Conservation (phyloP, 2,797 vertebrate genomes). For the Gymnothorax reevesii region DNA sequence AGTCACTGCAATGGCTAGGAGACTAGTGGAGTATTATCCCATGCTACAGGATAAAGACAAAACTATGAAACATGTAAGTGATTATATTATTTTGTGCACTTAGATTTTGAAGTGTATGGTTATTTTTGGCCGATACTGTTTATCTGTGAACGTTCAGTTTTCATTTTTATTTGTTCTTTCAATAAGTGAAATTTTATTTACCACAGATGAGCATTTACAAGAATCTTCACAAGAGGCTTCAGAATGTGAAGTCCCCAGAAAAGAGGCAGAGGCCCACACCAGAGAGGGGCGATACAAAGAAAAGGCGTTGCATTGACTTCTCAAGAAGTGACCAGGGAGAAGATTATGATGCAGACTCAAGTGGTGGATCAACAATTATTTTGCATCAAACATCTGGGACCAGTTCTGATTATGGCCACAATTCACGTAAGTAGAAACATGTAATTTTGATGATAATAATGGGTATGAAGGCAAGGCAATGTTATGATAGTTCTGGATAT, state of each 20-base stretch:
- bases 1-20: too few relatives aligned
- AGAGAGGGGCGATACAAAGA: not conserved
- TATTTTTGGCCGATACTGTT: too few relatives aligned
- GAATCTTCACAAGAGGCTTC: not conserved
- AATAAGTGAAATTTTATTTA: too few relatives aligned
- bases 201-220: too few relatives aligned
- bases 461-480: not conserved
- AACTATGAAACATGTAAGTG: too few relatives aligned
- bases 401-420: slow-evolving; percentile 24
- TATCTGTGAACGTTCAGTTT: too few relatives aligned
- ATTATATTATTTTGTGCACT: too few relatives aligned
- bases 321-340: slow-evolving; percentile 23
- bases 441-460: not conserved
- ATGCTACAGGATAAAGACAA: too few relatives aligned
- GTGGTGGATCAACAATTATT: slow-evolving; percentile 29
- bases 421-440: slow-evolving; percentile 11
- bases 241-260: slow-evolving; percentile 29
- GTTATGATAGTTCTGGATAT: too few relatives aligned
- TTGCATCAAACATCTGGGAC: slow-evolving; percentile 27
- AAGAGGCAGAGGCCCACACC: slow-evolving; percentile 29
- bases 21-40: too few relatives aligned
- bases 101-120: too few relatives aligned
- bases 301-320: not conserved
- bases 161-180: too few relatives aligned
- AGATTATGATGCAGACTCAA: slow-evolving; percentile 28